Evolutionary conservation across 2,797 vertebrate genomes (phyloP).

Genomic region (Bradypus variegatus): DNA sequence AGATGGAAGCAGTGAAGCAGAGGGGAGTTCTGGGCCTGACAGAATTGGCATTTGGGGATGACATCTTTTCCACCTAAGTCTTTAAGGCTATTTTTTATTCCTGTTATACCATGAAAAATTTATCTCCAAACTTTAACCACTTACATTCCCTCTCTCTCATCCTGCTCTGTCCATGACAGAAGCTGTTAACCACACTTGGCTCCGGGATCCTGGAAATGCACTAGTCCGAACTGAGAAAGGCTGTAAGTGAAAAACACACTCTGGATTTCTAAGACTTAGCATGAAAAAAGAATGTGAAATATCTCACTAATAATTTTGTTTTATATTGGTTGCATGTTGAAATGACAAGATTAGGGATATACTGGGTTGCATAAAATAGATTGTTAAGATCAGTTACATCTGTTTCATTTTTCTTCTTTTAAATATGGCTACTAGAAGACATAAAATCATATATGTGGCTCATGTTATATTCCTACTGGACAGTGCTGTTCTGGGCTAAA

Average conservation of each 20-base stretch:
- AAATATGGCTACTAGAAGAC: neutral
- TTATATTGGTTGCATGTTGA: neutral
- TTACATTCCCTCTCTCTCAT: neutral
- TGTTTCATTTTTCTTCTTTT: neutral
- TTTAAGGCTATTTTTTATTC: neutral
- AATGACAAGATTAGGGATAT: neutral
- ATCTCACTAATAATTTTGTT: neutral
- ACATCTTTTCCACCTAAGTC: neutral
- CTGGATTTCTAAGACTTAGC: neutral
- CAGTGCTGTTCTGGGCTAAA: too few relatives aligned
- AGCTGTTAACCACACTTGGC: neutral
- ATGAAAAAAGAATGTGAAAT: rapidly evolving
- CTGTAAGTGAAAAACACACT: rapidly evolving
- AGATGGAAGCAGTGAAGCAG: neutral
- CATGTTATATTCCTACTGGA: neutral
- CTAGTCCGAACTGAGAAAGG: rapidly evolving
- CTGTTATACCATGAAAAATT: neutral
- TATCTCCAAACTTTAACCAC: neutral
- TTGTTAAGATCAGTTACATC: neutral
- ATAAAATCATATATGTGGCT: rapidly evolving
- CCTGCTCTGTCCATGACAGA: neutral
- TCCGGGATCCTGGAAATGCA: rapidly evolving
- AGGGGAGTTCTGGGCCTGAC: neutral
- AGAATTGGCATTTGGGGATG: neutral
- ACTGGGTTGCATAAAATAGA: neutral